Percentiles rank a stretch among this genome's conserved stretches.
Evolutionary conservation across 2,113 vertebrate species (phyloP).

Genomic region (Tautogolabrus adspersus): DNA sequence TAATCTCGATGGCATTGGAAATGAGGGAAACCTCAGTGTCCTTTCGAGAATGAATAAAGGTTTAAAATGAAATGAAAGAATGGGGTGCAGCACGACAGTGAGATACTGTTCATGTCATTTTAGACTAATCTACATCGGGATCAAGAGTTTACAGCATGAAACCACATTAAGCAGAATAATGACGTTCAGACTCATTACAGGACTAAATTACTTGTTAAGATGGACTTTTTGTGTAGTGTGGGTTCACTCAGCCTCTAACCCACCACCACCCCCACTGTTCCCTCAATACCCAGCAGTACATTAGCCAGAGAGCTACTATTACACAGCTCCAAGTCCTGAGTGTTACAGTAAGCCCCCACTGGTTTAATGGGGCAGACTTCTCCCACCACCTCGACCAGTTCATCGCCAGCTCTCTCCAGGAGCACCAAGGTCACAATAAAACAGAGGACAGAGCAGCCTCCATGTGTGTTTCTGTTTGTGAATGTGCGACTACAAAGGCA

Average conservation of each 20-base stretch:
- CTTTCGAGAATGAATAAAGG: too few relatives aligned
- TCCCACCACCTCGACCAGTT: constrained; percentile 50
- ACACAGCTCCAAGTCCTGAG: constrained; percentile 58
- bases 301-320: constrained; percentile 75
- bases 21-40: too few relatives aligned
- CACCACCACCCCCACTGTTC: constrained; percentile 53
- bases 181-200: constrained; percentile 26
- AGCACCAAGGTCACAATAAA: constrained; percentile 76
- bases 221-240: constrained; percentile 8
- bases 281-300: constrained; percentile 75
- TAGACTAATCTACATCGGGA: background rate
- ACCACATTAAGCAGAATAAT: constrained; percentile 20
- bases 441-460: constrained; percentile 60
- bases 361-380: constrained; percentile 67
- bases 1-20: too few relatives aligned
- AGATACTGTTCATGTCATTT: constrained; percentile 9
- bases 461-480: constrained; percentile 3
- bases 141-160: constrained; percentile 16
- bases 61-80: too few relatives aligned
- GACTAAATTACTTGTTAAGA: constrained; percentile 46
- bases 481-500: constrained; percentile 40
- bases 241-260: constrained; percentile 36
- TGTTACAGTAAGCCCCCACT: constrained; percentile 67
- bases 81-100: too few relatives aligned
- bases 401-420: constrained; percentile 60